A percentile compares a stretch with the other conserved stretches of the same genome.
These are phyloP conservation scores for Drosophila paramelanica DNA, from an alignment of 2,888 invertebrate species.

Conservation along the genomic window DNA sequence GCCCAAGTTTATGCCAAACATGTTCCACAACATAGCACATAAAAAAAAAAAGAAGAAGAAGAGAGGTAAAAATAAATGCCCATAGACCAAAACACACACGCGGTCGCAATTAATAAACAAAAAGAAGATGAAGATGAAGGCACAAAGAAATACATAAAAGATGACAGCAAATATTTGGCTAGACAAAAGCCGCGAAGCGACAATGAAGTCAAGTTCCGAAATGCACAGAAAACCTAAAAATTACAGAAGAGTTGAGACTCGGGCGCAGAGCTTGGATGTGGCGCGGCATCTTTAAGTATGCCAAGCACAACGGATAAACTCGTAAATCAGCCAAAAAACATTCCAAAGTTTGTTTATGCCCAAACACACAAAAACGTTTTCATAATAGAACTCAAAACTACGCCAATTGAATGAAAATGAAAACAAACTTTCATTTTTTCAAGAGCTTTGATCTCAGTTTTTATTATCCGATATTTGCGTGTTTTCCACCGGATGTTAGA, in stretches of 20 bases:
- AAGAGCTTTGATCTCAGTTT: conserved; percentile 19
- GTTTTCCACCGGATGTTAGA: conserved; percentile 32
- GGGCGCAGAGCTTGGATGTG: neutral
- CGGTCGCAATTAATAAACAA: conserved; percentile 65
- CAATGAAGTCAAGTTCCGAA: conserved; percentile 24
- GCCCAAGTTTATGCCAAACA: conserved; percentile 59
- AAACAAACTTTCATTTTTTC: conserved; percentile 50
- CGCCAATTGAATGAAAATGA: conserved; percentile 35
- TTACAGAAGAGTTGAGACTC: conserved; percentile 17
- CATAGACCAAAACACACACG: conserved; percentile 35
- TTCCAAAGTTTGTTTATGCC: conserved; percentile 15
- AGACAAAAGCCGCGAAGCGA: conserved; percentile 37
- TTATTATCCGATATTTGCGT: conserved; percentile 17
- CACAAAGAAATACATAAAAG: conserved; percentile 34
- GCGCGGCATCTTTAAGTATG: conserved; percentile 3
- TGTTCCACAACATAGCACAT: conserved; percentile 36
- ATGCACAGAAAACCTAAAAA: conserved; percentile 31
- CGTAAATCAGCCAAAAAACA: conserved; percentile 44
- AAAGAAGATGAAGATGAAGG: conserved; percentile 16
- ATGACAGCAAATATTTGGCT: conserved; percentile 69
- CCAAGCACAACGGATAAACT: conserved; percentile 34
- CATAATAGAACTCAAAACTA: conserved; percentile 27
- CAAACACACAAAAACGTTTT: conserved; percentile 7
- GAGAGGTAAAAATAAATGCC: neutral
- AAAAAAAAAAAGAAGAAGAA: neutral